Base-by-base conservation (phyloP, 2,888 invertebrate genomes). In the Caenorhabditis macrosperma region DNA sequence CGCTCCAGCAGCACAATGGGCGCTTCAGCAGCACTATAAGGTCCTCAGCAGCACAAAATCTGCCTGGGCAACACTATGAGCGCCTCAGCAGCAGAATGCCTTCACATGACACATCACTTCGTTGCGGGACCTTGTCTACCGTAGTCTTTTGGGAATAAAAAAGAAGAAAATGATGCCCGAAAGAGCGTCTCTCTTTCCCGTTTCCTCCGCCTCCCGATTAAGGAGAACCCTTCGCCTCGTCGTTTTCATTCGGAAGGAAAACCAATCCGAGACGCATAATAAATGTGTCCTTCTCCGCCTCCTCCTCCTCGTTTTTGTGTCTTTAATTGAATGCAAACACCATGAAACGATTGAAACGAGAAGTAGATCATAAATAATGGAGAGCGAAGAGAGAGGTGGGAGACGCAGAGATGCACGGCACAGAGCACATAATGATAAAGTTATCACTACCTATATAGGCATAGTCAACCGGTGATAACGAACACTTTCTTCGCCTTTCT, bases 321-420 rank as follows among this genome's bases (percentile, higher is more conserved):
- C n/a, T 55, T 64, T 74, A 74, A 74, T 74, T 64, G 64, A 64
- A 74, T 74, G 64, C 74, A 74, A 74, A 74, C 74, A 74, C 38
- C 41, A 44, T 60, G 48, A 20, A 67, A 59, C 69, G 60, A 52
- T 69, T 60, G 50, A 35, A 20, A 26, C 9, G 26, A n/a, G 30
- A 28, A 33, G 22, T 22, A n/a, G 10, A 20, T 52, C 30, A 54
- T 55, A 33, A 67, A 44, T 57, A 57, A 67, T 55, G 46, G 15
- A 12, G 55, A n/a, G n/a, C n/a, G n/a, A n/a, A n/a, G 17, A 44
- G 44, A 44, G 44, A 17, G 17, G 9, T 3, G 17, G 17, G 44
- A 17, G 9, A 44, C 2, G 9, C 2, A 44, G 44, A 44, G 44
- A 52, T 1, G 12, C 22, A 46, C 46, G 50, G 46, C 44, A 60